phyloP scores from a whole-genome alignment of 2,113 vertebrate species.

The Paralichthys olivaceus region DNA sequence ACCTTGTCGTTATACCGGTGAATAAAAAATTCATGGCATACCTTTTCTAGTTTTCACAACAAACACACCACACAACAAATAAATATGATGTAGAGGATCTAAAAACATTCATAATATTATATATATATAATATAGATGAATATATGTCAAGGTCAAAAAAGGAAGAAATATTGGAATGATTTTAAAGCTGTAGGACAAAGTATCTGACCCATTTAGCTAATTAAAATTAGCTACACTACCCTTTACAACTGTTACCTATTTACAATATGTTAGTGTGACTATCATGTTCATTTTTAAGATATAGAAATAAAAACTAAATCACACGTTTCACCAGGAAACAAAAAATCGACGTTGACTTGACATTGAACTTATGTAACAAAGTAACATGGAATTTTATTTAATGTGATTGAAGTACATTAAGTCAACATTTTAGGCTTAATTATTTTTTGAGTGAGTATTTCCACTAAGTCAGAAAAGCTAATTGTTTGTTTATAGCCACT shows the following conservation, averaged over 20 bases:
- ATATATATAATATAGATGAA: too few species aligned
- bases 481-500: not conserved
- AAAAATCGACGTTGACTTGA: too few species aligned
- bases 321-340: too few species aligned
- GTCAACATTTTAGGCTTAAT: too few species aligned
- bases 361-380: too few species aligned
- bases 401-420: too few species aligned
- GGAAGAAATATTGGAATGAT: not conserved
- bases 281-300: not conserved
- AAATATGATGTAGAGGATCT: not conserved
- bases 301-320: not conserved
- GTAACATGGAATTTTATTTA: too few species aligned
- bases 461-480: too few species aligned
- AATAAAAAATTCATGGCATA: not conserved
- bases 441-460: too few species aligned
- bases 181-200: not conserved
- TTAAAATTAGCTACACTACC: not conserved
- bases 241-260: not conserved
- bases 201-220: not conserved
- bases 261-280: too few species aligned
- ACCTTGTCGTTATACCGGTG: too few species aligned
- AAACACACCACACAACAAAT: not conserved
- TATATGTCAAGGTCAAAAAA: conserved; percentile 14
- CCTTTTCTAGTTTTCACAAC: not conserved
- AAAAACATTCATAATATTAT: not conserved